Conservation (phyloP, 2,797 vertebrate species). For the Sebastes melanostomus region DNA sequence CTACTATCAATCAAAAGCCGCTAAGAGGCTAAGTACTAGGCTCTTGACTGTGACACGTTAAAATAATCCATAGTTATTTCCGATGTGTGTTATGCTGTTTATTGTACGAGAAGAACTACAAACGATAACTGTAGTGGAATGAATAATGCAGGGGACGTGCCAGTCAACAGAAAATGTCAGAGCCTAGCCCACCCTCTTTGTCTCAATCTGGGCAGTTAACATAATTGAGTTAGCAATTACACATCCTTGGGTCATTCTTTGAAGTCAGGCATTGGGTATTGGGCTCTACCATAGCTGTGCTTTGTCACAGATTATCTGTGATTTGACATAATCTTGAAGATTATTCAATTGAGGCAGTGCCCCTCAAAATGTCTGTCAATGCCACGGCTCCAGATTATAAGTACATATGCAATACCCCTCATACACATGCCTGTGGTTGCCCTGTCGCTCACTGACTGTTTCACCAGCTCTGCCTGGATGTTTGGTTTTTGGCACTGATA, state of each 20-base stretch:
- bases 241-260: neutral
- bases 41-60: too few relatives aligned
- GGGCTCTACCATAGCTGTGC: neutral
- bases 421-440: neutral
- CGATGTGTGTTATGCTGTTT: too few relatives aligned
- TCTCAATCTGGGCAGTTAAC: neutral
- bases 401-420: neutral
- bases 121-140: too few relatives aligned
- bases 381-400: neutral
- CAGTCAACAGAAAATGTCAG: too few relatives aligned
- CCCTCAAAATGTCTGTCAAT: neutral
- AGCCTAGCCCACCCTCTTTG: too few relatives aligned
- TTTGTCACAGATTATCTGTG: neutral
- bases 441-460: neutral
- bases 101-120: too few relatives aligned
- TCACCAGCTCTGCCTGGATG: constrained; percentile 38
- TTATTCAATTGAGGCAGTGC: neutral
- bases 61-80: too few relatives aligned
- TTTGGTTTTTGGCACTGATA: constrained; percentile 54
- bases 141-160: too few relatives aligned
- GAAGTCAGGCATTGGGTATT: neutral
- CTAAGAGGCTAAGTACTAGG: too few relatives aligned
- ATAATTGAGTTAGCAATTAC: neutral
- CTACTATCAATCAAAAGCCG: too few relatives aligned
- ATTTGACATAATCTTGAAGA: neutral